Conservation (phyloP, 2,113 vertebrate genomes). For the Sisor rabdophorus region DNA sequence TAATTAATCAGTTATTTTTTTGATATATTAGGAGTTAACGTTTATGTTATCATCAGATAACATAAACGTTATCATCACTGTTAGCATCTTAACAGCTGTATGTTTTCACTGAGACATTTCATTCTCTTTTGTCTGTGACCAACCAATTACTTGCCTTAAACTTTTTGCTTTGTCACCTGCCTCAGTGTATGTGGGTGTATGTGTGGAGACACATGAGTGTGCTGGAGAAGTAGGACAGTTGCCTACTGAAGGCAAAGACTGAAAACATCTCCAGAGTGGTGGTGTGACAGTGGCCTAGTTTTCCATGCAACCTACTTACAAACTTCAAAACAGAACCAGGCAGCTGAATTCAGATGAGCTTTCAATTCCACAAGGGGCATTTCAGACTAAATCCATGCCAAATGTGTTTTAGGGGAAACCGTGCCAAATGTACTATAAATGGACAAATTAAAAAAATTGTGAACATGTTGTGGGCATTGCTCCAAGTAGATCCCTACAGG, state of each 20-base stretch:
- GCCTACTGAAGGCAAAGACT: conserved; percentile 35
- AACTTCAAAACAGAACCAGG: conserved; percentile 52
- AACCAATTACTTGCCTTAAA: background rate
- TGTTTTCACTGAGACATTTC: background rate
- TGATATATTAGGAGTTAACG: too few species aligned
- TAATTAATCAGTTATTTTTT: background rate
- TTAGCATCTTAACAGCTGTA: background rate
- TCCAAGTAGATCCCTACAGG: conserved; percentile 20
- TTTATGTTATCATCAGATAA: background rate
- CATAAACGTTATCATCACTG: background rate
- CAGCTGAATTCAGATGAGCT: conserved; percentile 50
- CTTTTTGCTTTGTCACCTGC: conserved; percentile 26
- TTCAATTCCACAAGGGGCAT: conserved; percentile 50
- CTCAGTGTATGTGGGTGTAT: conserved; percentile 15
- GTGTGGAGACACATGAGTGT: conserved; percentile 30
- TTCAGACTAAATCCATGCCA: conserved; percentile 49
- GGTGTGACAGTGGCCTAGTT: conserved; percentile 51
- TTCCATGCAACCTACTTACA: conserved; percentile 52
- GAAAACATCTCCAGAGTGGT: conserved; percentile 38
- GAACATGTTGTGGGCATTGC: conserved; percentile 17
- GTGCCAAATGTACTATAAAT: conserved; percentile 34
- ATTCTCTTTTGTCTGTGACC: background rate
- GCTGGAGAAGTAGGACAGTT: conserved; percentile 42
- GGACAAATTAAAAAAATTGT: conserved; percentile 19
- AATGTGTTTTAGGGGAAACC: conserved; percentile 34